Evolutionary conservation across 2,888 invertebrate genomes (phyloP).

Genomic region (Parnassius orleans): DNA sequence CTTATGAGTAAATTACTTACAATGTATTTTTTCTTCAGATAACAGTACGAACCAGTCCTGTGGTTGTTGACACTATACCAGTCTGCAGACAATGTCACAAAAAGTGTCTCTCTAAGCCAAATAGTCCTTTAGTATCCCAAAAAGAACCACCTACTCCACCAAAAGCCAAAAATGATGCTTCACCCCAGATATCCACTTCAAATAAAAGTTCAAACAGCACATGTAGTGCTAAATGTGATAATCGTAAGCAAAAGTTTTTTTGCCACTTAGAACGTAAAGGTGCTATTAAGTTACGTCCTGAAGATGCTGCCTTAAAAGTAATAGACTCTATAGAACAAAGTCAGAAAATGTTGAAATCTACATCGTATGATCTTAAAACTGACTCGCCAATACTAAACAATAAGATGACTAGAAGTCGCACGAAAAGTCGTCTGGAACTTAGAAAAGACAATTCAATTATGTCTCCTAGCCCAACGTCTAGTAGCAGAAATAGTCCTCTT

Average conservation of each 20-base stretch:
- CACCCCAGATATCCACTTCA: constrained; percentile 65
- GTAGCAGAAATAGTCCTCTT: constrained; percentile 75
- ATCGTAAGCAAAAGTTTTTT: constrained; percentile 62
- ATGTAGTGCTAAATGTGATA: constrained; percentile 68
- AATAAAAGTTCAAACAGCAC: constrained; percentile 65
- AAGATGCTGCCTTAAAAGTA: constrained; percentile 71
- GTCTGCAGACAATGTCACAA: constrained; percentile 90
- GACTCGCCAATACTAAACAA: constrained; percentile 67
- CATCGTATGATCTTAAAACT: constrained; percentile 72
- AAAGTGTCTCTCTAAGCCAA: constrained; percentile 84
- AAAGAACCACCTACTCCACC: constrained; percentile 60
- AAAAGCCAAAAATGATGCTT: constrained; percentile 61
- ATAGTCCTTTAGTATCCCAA: constrained; percentile 73
- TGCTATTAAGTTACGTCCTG: constrained; percentile 73
- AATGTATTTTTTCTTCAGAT: constrained; percentile 74
- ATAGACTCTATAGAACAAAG: constrained; percentile 77
- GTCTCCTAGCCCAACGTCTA: constrained; percentile 73
- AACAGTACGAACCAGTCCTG: constrained; percentile 88
- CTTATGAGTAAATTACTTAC: neutral
- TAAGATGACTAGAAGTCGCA: constrained; percentile 53
- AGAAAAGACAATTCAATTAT: constrained; percentile 66
- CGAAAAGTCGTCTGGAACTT: constrained; percentile 68
- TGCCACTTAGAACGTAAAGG: constrained; percentile 72
- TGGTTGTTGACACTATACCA: constrained; percentile 85
- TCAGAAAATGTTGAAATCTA: constrained; percentile 75